Base-by-base conservation (phyloP, 1,140 invertebrate genomes). In the Drosophila fuyamai region DNA sequence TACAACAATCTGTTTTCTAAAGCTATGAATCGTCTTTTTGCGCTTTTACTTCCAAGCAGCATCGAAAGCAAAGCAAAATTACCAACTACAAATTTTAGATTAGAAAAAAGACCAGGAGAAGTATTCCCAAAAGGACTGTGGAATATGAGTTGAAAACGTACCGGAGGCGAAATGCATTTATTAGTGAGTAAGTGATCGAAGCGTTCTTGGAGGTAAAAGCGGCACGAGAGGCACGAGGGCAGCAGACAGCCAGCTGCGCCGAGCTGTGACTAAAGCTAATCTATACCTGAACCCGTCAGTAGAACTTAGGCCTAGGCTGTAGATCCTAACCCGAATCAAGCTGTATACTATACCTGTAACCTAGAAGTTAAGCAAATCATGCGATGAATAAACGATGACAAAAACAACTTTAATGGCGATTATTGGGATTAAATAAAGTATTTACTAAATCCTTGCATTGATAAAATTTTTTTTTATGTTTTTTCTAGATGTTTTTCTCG, bases 161-260 rank as follows among this genome's bases (percentile, higher is more conserved):
- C 88, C 89, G 80, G 89, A 91, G 76, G 68, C 86, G 68, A 91
- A 84, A 81, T 91, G 89, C 89, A 91, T 91, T 91, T 91, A 91
- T 91, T 91, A 91, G 80, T 74, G 18, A 58, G 58, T 91, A 88
- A 91, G 88, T 76, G 65, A 50, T 59, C 65, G 65, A 77, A 63
- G 79, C 58, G 67, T 63, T 73, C 48, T 84, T 84, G 83, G 83
- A 89, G 80, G 83, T 86, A 86, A 86, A 81, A 81, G 81, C 67
- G 60, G 67, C 66, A 55, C 36, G 54, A 62, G 74, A 76, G 38
- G 36, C 55, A 47, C 44, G 10, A 27, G 44, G 10, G 61, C 61
- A 63, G 61, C 44, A 46, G 56, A 35, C 32, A 48, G 29, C 36
- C 55, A 60, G 70, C 76, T 73, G 77, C 72, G 67, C 76, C 50